A percentile compares a stretch with the other conserved stretches of the same genome.
phyloP scores from a whole-genome alignment of 2,113 vertebrate genomes.

The Prolemur simus region DNA sequence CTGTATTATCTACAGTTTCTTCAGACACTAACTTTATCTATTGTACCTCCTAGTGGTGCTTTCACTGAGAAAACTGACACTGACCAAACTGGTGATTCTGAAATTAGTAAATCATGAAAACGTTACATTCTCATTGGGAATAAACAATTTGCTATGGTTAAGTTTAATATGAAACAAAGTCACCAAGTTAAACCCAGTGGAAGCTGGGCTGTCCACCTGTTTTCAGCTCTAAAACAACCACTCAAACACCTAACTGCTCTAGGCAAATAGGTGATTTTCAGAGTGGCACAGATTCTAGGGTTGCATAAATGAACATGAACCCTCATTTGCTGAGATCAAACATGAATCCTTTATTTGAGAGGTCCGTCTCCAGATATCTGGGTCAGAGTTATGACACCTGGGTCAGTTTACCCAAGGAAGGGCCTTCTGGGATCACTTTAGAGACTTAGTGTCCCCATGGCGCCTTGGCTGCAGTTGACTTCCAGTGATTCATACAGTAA shows the following conservation, averaged over 20 bases:
- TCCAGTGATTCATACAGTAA: not conserved
- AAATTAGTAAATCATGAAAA: slow-evolving; percentile 45
- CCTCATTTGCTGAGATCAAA: not conserved
- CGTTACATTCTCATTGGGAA: not conserved
- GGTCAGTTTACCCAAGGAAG: not conserved
- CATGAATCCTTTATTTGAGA: not conserved
- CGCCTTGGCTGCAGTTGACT: not conserved
- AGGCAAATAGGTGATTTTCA: not conserved
- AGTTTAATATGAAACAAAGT: not conserved
- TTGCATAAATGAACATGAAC: not conserved
- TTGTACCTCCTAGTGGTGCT: not conserved
- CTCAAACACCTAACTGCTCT: not conserved
- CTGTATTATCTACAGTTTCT: not conserved
- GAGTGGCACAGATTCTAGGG: not conserved
- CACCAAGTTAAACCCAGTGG: not conserved
- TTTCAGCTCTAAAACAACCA: not conserved
- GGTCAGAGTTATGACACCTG: not conserved
- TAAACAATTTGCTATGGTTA: not conserved
- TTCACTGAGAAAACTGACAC: not conserved
- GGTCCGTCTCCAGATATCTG: not conserved
- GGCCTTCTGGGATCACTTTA: not conserved
- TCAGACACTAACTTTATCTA: not conserved
- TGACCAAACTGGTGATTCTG: not conserved
- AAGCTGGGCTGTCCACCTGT: not conserved
- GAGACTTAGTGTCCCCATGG: not conserved